Conservation (phyloP, 2,113 vertebrate species). For the Dicerorhinus sumatrensis region DNA sequence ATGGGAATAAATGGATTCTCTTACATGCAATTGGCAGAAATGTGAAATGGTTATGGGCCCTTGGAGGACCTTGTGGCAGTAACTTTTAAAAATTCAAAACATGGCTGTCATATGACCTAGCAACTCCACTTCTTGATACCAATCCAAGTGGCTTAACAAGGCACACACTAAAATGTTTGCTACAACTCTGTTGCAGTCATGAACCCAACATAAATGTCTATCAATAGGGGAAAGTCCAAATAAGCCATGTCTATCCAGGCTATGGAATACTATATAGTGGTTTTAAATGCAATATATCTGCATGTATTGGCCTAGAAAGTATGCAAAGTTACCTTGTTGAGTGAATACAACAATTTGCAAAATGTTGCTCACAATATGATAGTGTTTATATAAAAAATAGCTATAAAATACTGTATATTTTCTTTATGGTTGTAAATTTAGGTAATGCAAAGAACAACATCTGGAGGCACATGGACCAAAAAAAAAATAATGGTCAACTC, state of each 20-base stretch:
- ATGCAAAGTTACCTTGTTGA: neutral
- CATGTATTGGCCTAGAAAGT: neutral
- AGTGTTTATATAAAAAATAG: neutral
- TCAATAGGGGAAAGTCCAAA: neutral
- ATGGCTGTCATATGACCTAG: neutral
- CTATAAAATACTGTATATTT: neutral
- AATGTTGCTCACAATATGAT: neutral
- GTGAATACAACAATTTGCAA: neutral
- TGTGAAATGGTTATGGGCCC: neutral
- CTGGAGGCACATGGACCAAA: neutral
- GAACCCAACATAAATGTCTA: neutral
- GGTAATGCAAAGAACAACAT: neutral
- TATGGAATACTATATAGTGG: neutral
- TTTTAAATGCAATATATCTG: neutral
- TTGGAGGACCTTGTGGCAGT: neutral
- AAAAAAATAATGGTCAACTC: neutral
- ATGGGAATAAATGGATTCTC: neutral
- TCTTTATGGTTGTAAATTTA: neutral
- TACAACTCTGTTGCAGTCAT: neutral
- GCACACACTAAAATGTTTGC: neutral
- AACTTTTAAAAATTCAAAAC: conserved; percentile 48
- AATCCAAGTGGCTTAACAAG: neutral
- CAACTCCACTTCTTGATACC: neutral
- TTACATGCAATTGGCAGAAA: neutral
- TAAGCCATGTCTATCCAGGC: neutral